Evolutionary conservation across 2,888 invertebrate species (phyloP), one percentile per base, ranked within the genome.

Genomic region (Atherix ibis): DNA sequence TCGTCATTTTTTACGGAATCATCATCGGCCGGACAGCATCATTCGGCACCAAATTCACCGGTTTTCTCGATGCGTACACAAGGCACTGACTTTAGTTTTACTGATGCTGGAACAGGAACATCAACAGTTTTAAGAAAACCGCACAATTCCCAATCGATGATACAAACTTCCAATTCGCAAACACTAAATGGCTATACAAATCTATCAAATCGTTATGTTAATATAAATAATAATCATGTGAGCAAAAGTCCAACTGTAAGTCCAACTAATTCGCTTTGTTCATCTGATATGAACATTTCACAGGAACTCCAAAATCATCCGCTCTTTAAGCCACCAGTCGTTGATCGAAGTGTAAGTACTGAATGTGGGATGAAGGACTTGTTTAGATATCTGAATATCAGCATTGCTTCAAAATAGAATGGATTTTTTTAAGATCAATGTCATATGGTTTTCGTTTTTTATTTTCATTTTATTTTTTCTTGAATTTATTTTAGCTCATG

Each of bases 21-120:
- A 13, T 14, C 10, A 22, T 39, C 58, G 51, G 43, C 49, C 13
- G 37, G 18, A 8, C 17, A 18, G 2, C 35, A 71, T 9, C 56
- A 65, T 40, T 76, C 76, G 4, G 76, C 75, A 2, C 76, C 76
- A 3, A 75, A 67, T 52, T 76, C 76, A 13, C 76, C 76, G 2
- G 70, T 73, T 1, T 63, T 67, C 40, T 66, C 65, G 35, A 66
- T 66, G 47, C 63, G 69, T 43, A 54, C 64, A 39, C 19, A 28
- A 10, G 28, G 32, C 25, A 26, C 8, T 10, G 38, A 38, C 10
- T 13, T 31, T n/a, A 18, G 12, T 26, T 24, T 18, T 31, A 26
- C 34, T 38, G 42, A 6, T 34, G 39, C 31, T 38, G 41, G 12
- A 46, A 47, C 27, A 46, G 46, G 17, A 43, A 43, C 24, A 45